Evolutionary conservation across 2,888 invertebrate species (phyloP).

Genomic region (Melanargia galathea): DNA sequence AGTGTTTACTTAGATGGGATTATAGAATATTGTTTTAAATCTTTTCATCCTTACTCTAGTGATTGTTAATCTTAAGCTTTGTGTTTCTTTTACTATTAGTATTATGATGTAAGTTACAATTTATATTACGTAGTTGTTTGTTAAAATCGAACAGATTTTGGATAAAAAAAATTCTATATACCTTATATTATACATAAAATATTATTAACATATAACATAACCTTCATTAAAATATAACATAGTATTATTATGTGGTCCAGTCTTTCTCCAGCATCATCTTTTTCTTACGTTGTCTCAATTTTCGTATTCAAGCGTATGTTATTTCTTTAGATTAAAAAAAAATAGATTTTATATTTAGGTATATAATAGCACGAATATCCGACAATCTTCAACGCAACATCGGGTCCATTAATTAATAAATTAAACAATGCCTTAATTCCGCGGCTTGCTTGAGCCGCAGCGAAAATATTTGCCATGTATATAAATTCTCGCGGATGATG

Average conservation of each 20-base stretch:
- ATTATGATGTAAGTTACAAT: not conserved
- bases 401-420: constrained; percentile 80
- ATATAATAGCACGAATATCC: constrained; percentile 32
- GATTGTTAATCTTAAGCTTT: not conserved
- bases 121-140: not conserved
- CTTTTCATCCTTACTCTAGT: not conserved
- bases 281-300: too few species aligned
- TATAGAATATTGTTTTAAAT: too few species aligned
- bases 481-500: constrained; percentile 79
- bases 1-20: not conserved
- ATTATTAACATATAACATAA: too few species aligned
- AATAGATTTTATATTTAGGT: constrained; percentile 1
- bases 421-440: constrained; percentile 78
- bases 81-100: not conserved
- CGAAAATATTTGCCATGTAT: constrained; percentile 80
- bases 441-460: constrained; percentile 67
- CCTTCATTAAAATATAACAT: too few species aligned
- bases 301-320: too few species aligned
- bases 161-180: too few species aligned
- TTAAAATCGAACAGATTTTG: not conserved
- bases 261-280: not conserved
- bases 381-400: constrained; percentile 64
- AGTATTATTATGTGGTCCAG: too few species aligned
- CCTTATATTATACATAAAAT: too few species aligned
- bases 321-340: not conserved